Evolutionary conservation across 2,888 invertebrate species (phyloP).

Genomic region (Hedya salicella): DNA sequence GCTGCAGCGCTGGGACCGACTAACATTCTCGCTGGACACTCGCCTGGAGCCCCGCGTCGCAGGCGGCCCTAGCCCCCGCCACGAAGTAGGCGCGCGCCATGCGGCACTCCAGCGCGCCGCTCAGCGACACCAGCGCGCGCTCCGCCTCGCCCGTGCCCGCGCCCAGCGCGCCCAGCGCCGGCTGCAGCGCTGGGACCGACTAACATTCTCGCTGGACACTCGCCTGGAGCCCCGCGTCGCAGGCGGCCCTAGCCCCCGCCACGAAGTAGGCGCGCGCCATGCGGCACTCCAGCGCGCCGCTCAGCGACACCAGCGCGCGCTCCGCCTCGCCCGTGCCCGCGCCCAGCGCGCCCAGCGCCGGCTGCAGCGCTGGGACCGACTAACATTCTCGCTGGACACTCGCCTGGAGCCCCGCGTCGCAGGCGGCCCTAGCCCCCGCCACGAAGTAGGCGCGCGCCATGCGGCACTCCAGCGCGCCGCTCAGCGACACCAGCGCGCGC

Average conservation of each 20-base stretch:
- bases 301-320: slow-evolving; percentile 80
- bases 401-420: slow-evolving; percentile 87
- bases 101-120: slow-evolving; percentile 92
- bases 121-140: slow-evolving; percentile 87
- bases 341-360: too few species aligned
- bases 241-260: slow-evolving; percentile 91
- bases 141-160: slow-evolving; percentile 92
- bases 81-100: slow-evolving; percentile 93
- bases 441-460: slow-evolving; percentile 93
- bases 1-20: too few species aligned
- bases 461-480: slow-evolving; percentile 92
- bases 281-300: slow-evolving; percentile 92
- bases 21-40: too few species aligned
- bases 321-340: too few species aligned
- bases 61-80: slow-evolving; percentile 91
- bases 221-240: slow-evolving; percentile 90
- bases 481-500: slow-evolving; percentile 87
- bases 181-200: too few species aligned
- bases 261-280: slow-evolving; percentile 93
- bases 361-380: too few species aligned
- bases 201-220: too few species aligned
- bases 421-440: slow-evolving; percentile 91
- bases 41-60: slow-evolving; percentile 77
- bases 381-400: too few species aligned
- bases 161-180: slow-evolving; percentile 70